phyloP scores from a whole-genome alignment of 2,113 vertebrate species.

The Erythrocercus mccallii region DNA sequence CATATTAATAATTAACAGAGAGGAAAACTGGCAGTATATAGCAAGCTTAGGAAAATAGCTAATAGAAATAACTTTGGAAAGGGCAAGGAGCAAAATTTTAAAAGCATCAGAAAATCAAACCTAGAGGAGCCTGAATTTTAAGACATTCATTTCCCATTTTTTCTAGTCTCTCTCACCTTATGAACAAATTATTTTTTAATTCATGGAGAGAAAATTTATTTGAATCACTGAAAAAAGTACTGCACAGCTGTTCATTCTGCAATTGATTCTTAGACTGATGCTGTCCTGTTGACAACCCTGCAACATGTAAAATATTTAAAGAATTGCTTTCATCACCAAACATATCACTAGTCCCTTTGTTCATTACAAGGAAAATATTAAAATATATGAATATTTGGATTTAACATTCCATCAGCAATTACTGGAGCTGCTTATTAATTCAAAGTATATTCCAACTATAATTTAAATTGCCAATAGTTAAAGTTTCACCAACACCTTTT shows the following conservation, averaged over 20 bases:
- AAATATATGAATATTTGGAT: constrained; percentile 7
- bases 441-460: neutral
- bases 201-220: neutral
- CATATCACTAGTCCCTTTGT: neutral
- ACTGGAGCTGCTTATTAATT: neutral
- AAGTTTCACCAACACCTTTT: neutral
- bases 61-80: constrained; percentile 71
- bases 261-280: neutral
- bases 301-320: constrained; percentile 3
- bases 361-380: neutral
- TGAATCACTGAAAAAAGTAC: neutral
- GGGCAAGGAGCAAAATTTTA: constrained; percentile 73
- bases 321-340: neutral
- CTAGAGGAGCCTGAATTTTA: constrained; percentile 49
- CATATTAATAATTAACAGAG: constrained; percentile 96
- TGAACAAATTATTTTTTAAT: neutral
- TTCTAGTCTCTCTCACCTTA: neutral
- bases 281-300: neutral
- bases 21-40: constrained; percentile 66
- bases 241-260: neutral
- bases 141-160: constrained; percentile 2
- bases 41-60: constrained; percentile 68
- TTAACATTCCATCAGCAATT: neutral
- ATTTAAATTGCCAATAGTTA: neutral
- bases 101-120: constrained; percentile 76